Evolutionary conservation across 1,140 invertebrate species (phyloP).

Genomic region (Papilio aristodemus): DNA sequence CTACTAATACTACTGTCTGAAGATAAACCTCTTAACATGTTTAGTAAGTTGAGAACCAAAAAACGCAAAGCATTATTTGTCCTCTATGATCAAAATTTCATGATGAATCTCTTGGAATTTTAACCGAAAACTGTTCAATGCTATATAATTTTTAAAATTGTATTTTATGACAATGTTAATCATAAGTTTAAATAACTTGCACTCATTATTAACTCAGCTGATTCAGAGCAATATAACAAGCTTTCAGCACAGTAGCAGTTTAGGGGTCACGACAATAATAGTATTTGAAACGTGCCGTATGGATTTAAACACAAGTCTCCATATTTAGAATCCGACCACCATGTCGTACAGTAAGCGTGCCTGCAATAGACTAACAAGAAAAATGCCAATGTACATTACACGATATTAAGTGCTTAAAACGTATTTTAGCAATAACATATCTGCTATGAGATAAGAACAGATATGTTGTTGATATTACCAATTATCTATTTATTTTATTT

Average conservation of each 20-base stretch:
- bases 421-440: too few relatives aligned
- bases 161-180: not conserved
- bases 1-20: too few relatives aligned
- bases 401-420: too few relatives aligned
- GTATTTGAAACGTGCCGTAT: constrained; percentile 16
- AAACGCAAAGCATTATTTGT: too few relatives aligned
- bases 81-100: too few relatives aligned
- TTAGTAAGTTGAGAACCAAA: too few relatives aligned
- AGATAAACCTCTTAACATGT: too few relatives aligned
- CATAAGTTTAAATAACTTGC: not conserved
- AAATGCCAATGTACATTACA: not conserved
- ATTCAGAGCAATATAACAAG: not conserved
- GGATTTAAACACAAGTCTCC: constrained; percentile 10
- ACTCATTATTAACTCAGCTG: not conserved
- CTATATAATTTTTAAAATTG: not conserved
- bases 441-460: too few relatives aligned
- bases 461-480: too few relatives aligned
- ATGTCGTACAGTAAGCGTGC: not conserved
- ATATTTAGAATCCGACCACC: constrained; percentile 16
- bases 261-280: constrained; percentile 16
- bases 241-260: not conserved
- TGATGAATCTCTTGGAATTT: too few relatives aligned
- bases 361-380: not conserved
- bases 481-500: too few relatives aligned
- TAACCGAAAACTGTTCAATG: not conserved